Base-by-base conservation (phyloP, 2,888 invertebrate species). In the Rhaphigaster nebulosa region DNA sequence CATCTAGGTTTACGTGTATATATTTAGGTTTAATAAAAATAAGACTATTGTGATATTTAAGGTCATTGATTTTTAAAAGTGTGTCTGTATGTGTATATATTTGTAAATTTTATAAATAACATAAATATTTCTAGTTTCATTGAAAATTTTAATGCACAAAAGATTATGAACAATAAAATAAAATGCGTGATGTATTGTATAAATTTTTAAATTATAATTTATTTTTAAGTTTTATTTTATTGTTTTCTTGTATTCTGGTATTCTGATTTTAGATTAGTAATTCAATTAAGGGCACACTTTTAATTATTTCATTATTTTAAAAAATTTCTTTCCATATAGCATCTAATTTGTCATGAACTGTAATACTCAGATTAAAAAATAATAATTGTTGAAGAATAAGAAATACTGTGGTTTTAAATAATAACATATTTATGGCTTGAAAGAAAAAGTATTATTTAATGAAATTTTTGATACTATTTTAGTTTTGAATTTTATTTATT, bases 41-140 rank as follows among this genome's bases (percentile, higher is more conserved):
- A 84, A 84, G 84, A 84, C 84, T 84, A 84, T 84, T 84, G 84
- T 84, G 84, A 84, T 84, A 84, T 84, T 45, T 84, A n/a, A n/a
- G 23, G 84, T 84, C 45, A 26, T 84, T 84, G 4, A 45, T 84
- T 84, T 84, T 84, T 45, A 45, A 80, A 84, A 84, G 84, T 84
- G 84, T 84, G 84, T 84, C 45, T 84, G 45, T 80, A 80, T 84
- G 84, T 84, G 45, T 84, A 84, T 84, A 84, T 84, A 84, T 45
- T 84, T 84, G 84, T 84, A 84, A n/a, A 84, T 84, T 45, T 45
- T 45, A 84, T 84, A 84, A 45, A 70, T 84, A 45, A 45, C 84
- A 80, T 76, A 29, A 84, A 41, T 45, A 84, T 84, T 45, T 84
- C 45, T 45, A 45, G 45, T 45, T 84, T 84, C 41, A n/a, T 84